Evolutionary conservation across 1,140 invertebrate genomes (phyloP), one percentile per base, ranked within the genome.

Genomic region (Cotesia glomerata): DNA sequence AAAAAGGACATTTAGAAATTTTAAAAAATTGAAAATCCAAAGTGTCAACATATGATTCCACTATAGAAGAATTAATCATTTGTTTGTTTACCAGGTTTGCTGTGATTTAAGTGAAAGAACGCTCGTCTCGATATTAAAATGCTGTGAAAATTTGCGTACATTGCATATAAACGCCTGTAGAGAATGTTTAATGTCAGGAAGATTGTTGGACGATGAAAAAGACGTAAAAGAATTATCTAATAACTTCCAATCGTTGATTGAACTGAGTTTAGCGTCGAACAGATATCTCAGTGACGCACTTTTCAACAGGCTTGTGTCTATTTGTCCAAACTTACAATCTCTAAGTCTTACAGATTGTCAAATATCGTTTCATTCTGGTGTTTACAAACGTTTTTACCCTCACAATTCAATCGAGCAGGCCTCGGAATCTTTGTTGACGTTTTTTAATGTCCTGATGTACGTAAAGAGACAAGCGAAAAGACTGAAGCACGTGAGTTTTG

Each of bases 121-220:
- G 62, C 89, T 92, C 77, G 86, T 89, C 51, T 83, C 89, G 66
- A 89, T 92, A 52, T 72, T 92, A 14, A 85, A 88, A 51, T 83
- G 85, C 52, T 89, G 90, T 77, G 83, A 80, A 18, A 88, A 89
- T 79, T 81, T 94, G 35, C 86, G 88, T 77, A 81, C 81, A 71
- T 83, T 94, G 4, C 88, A 89, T 72, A 86, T 93, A 18, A 88
- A 89, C 74, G 88, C 87, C 56, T 93, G 92, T 77, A 89, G 91
- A 76, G 91, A 92, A 65, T 84, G 93, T 9, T 91, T 93, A 61
- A 93, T 93, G 91, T 91, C 91, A 34, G 93, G 92, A 9, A 88
- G 89, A 1, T 82, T 94, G 18, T 80, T 93, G 52, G 91, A 91
- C 76, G 87, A 88, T 72, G 85, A 88, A 74, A 84, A 83, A 36